Evolutionary conservation across 1,140 invertebrate genomes (phyloP), one percentile per base, ranked within the genome.

Genomic region (Neuroterus valhalla): DNA sequence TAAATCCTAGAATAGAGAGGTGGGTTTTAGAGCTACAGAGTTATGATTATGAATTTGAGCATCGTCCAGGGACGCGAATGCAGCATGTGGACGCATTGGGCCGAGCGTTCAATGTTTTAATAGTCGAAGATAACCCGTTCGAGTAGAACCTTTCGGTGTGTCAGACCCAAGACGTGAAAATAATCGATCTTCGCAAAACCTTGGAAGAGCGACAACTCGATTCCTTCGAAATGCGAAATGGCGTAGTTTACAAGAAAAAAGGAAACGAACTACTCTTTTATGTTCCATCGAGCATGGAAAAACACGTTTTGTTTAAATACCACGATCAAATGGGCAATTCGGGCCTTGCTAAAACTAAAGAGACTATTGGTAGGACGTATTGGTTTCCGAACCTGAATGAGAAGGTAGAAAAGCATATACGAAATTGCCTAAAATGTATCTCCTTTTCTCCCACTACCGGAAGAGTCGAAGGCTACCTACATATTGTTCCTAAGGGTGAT

Each of bases 281-380:
- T 44, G 43, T 44, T 44, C 43, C 43, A 5, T 5, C 5, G 43
- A 5, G 12, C 5, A 44, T 44, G 43, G 43, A 44, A 44, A 6
- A 5, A 44, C 43, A 44, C 12, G 43, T 44, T 44, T 12, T 44
- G 5, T 44, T 44, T 44, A 44, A 44, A 44, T 44, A 67, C 23
- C 68, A 75, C 15, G 68, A 75, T 26, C 55, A 75, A 1, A 52
- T 71, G 38, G 69, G 62, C 10, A 55, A 75, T 66, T n/a, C 70
- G 15, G 62, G 62, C 17, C 31, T 1, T 12, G 68, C 66, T 1
- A 71, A 75, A 46, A n/a, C n/a, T n/a, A n/a, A n/a, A n/a, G n/a
- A n/a, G n/a, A n/a, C n/a, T n/a, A n/a, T n/a, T n/a, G n/a, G 74
- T 75, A 0, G 10, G 50, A 15, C 70, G 14, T 75, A 75, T 42